Evolutionary conservation across 2,113 vertebrate genomes (phyloP).

Genomic region (Zapornia atra): DNA sequence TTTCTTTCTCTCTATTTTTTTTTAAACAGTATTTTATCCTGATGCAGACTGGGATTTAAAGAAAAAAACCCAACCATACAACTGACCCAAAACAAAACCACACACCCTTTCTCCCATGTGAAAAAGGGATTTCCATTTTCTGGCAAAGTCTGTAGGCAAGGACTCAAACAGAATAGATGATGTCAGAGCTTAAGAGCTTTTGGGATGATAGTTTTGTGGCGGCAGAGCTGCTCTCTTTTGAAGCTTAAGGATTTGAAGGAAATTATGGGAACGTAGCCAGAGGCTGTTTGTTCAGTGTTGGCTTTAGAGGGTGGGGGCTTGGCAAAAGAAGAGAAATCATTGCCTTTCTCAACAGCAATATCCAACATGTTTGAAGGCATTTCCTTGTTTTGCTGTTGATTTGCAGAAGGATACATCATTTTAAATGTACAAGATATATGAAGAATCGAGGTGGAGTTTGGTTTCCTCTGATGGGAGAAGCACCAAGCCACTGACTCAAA

Average conservation of each 20-base stretch:
- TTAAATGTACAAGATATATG: rapidly evolving
- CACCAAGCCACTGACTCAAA: neutral
- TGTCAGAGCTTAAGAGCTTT: slow-evolving; percentile 63
- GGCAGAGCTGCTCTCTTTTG: slow-evolving; percentile 34
- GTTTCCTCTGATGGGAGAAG: neutral
- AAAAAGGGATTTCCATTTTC: slow-evolving; percentile 40
- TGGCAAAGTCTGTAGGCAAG: neutral
- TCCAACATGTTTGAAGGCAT: neutral
- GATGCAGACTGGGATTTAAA: neutral
- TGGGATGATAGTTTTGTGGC: slow-evolving; percentile 32
- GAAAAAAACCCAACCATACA: neutral
- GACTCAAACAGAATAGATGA: slow-evolving; percentile 39
- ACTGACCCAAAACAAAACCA: too few relatives aligned
- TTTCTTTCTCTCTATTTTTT: neutral
- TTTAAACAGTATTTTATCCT: neutral
- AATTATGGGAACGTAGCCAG: slow-evolving; percentile 38
- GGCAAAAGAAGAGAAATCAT: neutral
- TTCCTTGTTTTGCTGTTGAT: neutral
- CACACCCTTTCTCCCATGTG: rapidly evolving
- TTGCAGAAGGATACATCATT: rapidly evolving
- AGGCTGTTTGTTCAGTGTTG: neutral
- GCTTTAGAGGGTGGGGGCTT: neutral
- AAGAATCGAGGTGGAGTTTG: rapidly evolving
- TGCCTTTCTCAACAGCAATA: neutral
- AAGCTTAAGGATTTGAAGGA: slow-evolving; percentile 60